phyloP scores from a whole-genome alignment of 2,888 invertebrate genomes.

The Hemithea aestivaria region DNA sequence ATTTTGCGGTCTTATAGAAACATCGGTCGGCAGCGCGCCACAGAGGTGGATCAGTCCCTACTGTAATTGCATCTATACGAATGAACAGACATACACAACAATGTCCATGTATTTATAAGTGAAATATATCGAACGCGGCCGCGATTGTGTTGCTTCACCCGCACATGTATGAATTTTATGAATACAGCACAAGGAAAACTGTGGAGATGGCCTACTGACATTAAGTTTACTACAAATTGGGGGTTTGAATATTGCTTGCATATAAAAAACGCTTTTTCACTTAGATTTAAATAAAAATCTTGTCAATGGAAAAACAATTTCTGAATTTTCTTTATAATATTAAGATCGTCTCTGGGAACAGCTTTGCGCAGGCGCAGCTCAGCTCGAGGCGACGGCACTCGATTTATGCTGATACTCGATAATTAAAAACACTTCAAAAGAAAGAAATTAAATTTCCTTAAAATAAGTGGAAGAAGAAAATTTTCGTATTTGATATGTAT shows the following conservation, averaged over 20 bases:
- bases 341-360: constrained; percentile 37
- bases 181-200: constrained; percentile 40
- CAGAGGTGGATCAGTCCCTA: too few relatives aligned
- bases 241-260: too few relatives aligned
- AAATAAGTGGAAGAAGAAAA: too few relatives aligned
- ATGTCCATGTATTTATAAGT: constrained; percentile 65
- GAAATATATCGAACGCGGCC: constrained; percentile 53
- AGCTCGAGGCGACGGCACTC: constrained; percentile 74
- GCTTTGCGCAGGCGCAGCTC: constrained; percentile 46
- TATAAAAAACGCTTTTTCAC: too few relatives aligned
- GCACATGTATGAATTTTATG: constrained; percentile 75
- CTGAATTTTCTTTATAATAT: too few relatives aligned
- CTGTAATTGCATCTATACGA: constrained; percentile 10
- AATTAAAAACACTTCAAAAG: constrained; percentile 80
- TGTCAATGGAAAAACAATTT: too few relatives aligned
- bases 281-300: too few relatives aligned
- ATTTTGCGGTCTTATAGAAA: too few relatives aligned
- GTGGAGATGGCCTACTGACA: constrained; percentile 37
- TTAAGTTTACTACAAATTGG: too few relatives aligned
- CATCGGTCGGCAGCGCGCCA: too few relatives aligned
- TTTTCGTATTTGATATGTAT: too few relatives aligned
- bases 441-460: too few relatives aligned
- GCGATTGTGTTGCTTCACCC: constrained; percentile 60
- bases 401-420: constrained; percentile 80
- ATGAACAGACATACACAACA: constrained; percentile 40